Base-by-base conservation (phyloP, 2,797 vertebrate genomes). In the Anguilla megastoma region DNA sequence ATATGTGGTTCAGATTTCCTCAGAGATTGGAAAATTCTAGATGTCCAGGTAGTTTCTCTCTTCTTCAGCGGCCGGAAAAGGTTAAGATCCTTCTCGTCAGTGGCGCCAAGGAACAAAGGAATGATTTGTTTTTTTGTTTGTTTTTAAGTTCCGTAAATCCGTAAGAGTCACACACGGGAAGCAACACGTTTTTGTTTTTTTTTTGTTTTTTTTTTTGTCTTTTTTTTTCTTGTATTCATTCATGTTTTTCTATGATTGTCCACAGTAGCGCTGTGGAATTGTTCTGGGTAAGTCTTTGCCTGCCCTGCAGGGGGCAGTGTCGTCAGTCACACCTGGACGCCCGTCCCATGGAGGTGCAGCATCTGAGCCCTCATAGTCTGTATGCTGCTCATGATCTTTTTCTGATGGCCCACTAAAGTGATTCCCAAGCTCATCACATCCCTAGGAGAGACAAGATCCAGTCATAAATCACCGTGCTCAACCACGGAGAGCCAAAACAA, bases 321-420 rank as follows among this genome's bases (percentile, higher is more conserved):
- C 80, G 90, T 95, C 92, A 89, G 91, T 99, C 98, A 99, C 97
- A 99, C 99, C 95, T 99, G 98, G 93, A 99, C 96, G 30, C 99
- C 99, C 3, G 98, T 98, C 89, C 98, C 98, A 16, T 99, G 99
- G 92, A 99, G 97, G 90, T 99, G 98, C 91, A 99, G 94, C 98
- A 99, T 98, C 95, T 99, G 99, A 92, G 97, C 98, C 96, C 98
- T 97, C 97, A 97, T 99, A 96, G 98, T 99, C 97, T 99, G 99
- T 98, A 99, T 98, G 97, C 98, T 99, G 97, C 98, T 99, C 98
- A 99, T 98, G 94, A 99, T 98, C 97, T 99, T 99, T 95, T 99
- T 99, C 94, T 99, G 99, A 96, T 99, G 99, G 92, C 98, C 98
- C 92, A 99, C 98, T 94, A 99, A 95, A 87, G 98, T 97, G 95